Percentiles rank a stretch among this genome's conserved stretches.
Conservation (phyloP, 2,797 vertebrate genomes). For the Falco berigora region DNA sequence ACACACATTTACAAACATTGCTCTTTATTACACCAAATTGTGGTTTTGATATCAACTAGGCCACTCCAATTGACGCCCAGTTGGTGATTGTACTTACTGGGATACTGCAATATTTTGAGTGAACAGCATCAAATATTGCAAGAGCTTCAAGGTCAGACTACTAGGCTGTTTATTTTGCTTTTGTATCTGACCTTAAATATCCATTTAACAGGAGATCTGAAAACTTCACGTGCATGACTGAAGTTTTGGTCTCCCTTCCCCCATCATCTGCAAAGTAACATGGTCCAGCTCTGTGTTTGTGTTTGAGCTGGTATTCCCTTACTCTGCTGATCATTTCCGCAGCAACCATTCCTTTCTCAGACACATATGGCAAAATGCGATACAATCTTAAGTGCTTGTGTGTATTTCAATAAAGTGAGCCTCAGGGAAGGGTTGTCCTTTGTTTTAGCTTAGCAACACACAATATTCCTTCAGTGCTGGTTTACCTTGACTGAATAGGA, state of each 20-base stretch:
- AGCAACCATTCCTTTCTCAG: neutral
- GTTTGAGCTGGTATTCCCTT: neutral
- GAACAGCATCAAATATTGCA: neutral
- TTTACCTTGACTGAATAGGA: neutral
- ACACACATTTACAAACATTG: neutral
- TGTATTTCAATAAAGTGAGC: neutral
- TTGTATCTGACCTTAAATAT: neutral
- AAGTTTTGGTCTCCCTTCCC: neutral
- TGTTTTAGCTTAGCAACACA: neutral
- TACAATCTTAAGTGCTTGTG: neutral
- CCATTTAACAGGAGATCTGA: neutral
- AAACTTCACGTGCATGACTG: neutral
- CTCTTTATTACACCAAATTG: neutral
- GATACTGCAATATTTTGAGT: neutral
- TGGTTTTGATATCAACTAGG: neutral
- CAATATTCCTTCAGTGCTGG: neutral
- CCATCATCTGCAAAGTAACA: neutral
- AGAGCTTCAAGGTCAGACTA: neutral
- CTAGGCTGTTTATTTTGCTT: neutral
- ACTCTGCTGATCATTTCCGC: neutral
- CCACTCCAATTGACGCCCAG: neutral
- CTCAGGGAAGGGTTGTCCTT: neutral
- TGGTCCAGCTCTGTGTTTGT: neutral
- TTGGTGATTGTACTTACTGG: neutral
- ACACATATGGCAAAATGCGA: neutral